These are phyloP conservation scores for Zaprionus africanus DNA, from an alignment of 1,140 invertebrate species.

Conservation along the genomic window DNA sequence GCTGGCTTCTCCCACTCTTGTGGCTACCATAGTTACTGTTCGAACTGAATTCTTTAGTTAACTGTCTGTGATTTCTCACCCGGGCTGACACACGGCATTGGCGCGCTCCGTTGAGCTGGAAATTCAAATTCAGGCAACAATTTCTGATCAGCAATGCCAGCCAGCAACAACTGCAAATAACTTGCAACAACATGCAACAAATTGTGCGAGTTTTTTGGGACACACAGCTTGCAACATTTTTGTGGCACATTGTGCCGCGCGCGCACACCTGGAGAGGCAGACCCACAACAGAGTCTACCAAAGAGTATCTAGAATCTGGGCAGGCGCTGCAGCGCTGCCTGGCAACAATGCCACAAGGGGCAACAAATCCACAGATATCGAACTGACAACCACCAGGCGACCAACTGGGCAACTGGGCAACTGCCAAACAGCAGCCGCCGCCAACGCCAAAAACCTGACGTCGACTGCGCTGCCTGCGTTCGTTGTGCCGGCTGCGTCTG, in stretches of 20 bases:
- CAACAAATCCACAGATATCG: slow-evolving; percentile 57
- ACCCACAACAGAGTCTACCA: slow-evolving; percentile 23
- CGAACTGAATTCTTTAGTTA: slow-evolving; percentile 4
- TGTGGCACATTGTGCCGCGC: slow-evolving; percentile 33
- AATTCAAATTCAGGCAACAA: slow-evolving; percentile 37
- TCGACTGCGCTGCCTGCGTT: slow-evolving; percentile 10
- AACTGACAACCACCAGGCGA: slow-evolving; percentile 39
- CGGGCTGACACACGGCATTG: slow-evolving; percentile 26
- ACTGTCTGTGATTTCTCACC: slow-evolving; percentile 4
- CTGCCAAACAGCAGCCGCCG: slow-evolving; percentile 41
- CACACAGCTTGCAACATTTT: slow-evolving; percentile 66
- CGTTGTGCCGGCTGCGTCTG: slow-evolving; percentile 10
- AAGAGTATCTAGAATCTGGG: slow-evolving; percentile 76
- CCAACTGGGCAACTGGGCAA: slow-evolving; percentile 24
- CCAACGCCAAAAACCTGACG: slow-evolving; percentile 6
- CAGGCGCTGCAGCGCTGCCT: slow-evolving; percentile 21
- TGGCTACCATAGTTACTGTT: not conserved
- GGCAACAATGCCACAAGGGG: slow-evolving; percentile 59
- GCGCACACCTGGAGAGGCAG: slow-evolving; percentile 67
- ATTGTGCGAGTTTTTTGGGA: slow-evolving; percentile 51
- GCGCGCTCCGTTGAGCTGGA: slow-evolving; percentile 47
- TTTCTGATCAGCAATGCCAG: slow-evolving; percentile 12
- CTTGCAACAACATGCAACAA: slow-evolving; percentile 56
- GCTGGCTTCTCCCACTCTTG: not conserved
- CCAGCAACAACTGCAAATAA: slow-evolving; percentile 30